phyloP scores from a whole-genome alignment of 1,140 invertebrate species.

The Bombus consobrinus region DNA sequence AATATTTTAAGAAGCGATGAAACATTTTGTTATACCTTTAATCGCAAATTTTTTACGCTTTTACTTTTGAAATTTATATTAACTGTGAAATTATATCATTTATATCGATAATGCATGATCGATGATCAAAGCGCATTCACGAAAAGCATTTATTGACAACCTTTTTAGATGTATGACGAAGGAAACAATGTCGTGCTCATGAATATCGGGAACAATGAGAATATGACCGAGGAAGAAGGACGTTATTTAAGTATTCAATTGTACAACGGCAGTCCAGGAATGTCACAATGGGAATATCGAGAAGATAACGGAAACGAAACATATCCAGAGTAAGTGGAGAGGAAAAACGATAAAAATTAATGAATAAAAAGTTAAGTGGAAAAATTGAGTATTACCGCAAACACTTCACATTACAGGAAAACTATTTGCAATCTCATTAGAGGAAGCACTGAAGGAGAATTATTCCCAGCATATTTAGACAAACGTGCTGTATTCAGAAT shows the following conservation, averaged over 20 bases:
- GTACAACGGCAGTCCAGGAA: constrained; percentile 85
- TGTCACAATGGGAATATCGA: constrained; percentile 85
- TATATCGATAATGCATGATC: no score
- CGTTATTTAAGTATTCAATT: constrained; percentile 82
- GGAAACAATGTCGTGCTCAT: constrained; percentile 84
- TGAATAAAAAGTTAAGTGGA: not conserved
- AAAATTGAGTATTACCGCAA: no score
- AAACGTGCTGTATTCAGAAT: constrained; percentile 83
- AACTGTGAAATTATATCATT: no score
- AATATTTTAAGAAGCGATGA: not conserved
- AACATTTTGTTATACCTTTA: no score
- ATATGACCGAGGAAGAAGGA: constrained; percentile 75
- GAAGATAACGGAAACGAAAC: constrained; percentile 73
- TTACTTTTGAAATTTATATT: no score
- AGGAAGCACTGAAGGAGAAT: constrained; percentile 85
- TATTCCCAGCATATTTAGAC: constrained; percentile 84
- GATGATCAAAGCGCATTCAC: not conserved
- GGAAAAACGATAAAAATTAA: not conserved
- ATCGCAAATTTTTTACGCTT: no score
- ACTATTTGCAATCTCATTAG: constrained; percentile 84
- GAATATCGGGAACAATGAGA: constrained; percentile 78
- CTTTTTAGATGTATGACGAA: constrained; percentile 84
- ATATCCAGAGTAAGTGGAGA: constrained; percentile 68
- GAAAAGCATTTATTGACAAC: not conserved
- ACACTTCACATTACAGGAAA: constrained; percentile 71